Evolutionary conservation across 2,113 vertebrate species (phyloP).

Genomic region (Aphyosemion australe): DNA sequence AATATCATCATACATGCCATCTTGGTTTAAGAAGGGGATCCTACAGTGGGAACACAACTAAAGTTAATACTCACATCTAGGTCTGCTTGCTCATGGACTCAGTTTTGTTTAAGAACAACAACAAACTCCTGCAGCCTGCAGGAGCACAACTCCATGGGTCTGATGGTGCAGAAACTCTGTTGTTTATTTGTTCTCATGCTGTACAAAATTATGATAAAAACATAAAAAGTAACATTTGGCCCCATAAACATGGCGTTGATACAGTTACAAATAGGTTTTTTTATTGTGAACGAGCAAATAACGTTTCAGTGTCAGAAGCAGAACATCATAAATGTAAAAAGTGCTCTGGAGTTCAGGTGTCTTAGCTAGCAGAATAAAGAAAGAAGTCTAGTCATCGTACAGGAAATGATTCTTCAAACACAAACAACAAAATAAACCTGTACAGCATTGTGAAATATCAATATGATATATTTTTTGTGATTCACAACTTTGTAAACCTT

Average conservation of each 20-base stretch:
- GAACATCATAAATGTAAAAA: constrained; percentile 37
- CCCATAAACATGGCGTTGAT: constrained; percentile 45
- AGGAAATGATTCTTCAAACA: constrained; percentile 51
- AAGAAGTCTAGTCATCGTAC: constrained; percentile 33
- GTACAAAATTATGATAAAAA: constrained; percentile 79
- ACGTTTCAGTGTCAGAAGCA: constrained; percentile 10
- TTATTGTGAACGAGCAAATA: constrained; percentile 33
- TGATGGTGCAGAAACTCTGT: constrained; percentile 63
- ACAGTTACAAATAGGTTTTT: constrained; percentile 51
- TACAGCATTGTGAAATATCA: constrained; percentile 81
- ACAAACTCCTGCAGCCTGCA: constrained; percentile 4
- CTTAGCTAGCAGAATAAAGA: constrained; percentile 48
- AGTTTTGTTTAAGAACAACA: constrained; percentile 41
- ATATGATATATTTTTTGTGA: constrained; percentile 82
- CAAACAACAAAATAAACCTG: constrained; percentile 59
- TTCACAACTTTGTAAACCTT: constrained; percentile 77
- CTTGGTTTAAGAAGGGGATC: constrained; percentile 35
- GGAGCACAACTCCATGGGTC: constrained; percentile 16
- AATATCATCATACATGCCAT: constrained; percentile 30
- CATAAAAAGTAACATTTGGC: constrained; percentile 63
- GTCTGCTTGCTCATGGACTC: constrained; percentile 38
- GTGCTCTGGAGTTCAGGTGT: constrained; percentile 5
- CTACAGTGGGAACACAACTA: constrained; percentile 24
- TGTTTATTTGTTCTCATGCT: constrained; percentile 74
- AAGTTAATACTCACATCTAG: constrained; percentile 40